These are phyloP conservation scores for Polypterus bichir DNA, from an alignment of 2,113 vertebrate genomes.

Conservation along the genomic window DNA sequence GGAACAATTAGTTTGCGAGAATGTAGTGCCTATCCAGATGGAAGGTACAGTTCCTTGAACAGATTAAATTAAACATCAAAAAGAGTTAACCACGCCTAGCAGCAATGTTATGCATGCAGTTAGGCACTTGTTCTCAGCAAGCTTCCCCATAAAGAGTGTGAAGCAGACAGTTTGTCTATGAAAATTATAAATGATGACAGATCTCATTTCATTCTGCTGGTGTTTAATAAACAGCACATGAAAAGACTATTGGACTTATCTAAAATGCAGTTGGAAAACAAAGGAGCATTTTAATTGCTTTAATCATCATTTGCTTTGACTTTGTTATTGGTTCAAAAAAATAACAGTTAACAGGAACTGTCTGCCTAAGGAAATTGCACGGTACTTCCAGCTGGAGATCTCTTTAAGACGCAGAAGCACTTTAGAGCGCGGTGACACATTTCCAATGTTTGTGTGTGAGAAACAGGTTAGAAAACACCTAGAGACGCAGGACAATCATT, in stretches of 20 bases:
- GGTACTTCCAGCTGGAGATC: constrained; percentile 43
- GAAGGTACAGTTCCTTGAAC: too few species aligned
- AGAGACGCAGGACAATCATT: too few species aligned
- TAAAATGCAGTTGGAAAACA: constrained; percentile 64
- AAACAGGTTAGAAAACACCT: too few species aligned
- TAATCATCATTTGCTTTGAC: constrained; percentile 88
- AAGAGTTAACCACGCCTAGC: constrained; percentile 42
- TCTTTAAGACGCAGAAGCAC: too few species aligned
- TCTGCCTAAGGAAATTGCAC: constrained; percentile 71
- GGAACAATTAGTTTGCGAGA: too few species aligned
- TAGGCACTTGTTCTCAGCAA: constrained; percentile 54
- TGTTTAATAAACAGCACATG: constrained; percentile 89
- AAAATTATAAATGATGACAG: constrained; percentile 82
- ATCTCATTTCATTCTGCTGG: constrained; percentile 89
- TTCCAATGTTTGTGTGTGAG: too few species aligned
- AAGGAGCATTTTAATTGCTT: constrained; percentile 96
- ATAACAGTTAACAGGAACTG: constrained; percentile 81
- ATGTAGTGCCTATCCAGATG: too few species aligned
- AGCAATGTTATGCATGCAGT: constrained; percentile 42
- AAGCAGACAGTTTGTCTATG: constrained; percentile 64
- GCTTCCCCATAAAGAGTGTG: constrained; percentile 75
- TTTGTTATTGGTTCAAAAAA: constrained; percentile 71
- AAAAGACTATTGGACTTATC: constrained; percentile 58
- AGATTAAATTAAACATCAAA: constrained; percentile 39
- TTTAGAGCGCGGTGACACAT: too few species aligned